These are phyloP conservation scores for Minunthozetes semirufus DNA, from an alignment of 2,888 invertebrate genomes.

Conservation along the genomic window DNA sequence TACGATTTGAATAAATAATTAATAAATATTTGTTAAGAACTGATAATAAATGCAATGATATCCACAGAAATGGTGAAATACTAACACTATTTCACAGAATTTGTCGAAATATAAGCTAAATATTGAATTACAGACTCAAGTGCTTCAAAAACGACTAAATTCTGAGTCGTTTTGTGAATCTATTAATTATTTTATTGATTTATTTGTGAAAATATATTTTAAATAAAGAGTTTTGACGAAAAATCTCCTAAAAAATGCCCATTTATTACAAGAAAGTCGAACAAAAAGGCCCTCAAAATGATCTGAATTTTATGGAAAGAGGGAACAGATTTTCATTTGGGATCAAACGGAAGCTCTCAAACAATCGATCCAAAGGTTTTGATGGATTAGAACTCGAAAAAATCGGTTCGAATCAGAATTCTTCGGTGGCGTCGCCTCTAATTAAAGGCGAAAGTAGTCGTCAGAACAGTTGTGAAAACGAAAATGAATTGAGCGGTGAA, in stretches of 20 bases:
- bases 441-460: neutral
- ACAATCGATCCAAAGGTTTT: neutral
- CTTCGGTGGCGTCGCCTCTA: slow-evolving; percentile 14
- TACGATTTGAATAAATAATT: too few species aligned
- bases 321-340: slow-evolving; percentile 21
- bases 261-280: slow-evolving; percentile 37
- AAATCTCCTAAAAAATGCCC: slow-evolving; percentile 32
- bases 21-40: too few species aligned
- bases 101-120: neutral
- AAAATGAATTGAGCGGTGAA: neutral
- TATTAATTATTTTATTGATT: neutral
- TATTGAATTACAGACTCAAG: neutral
- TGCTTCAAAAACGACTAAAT: neutral
- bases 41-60: too few species aligned
- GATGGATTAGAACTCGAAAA: slow-evolving; percentile 17
- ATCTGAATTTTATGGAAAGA: slow-evolving; percentile 32
- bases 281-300: slow-evolving; percentile 18
- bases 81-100: neutral
- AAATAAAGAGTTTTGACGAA: neutral
- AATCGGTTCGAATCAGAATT: neutral
- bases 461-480: slow-evolving; percentile 1
- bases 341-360: slow-evolving; percentile 18
- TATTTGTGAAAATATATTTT: neutral
- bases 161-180: neutral
- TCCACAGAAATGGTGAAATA: neutral